Conservation (phyloP, 1,140 invertebrate genomes). For the Bombus turneri region DNA sequence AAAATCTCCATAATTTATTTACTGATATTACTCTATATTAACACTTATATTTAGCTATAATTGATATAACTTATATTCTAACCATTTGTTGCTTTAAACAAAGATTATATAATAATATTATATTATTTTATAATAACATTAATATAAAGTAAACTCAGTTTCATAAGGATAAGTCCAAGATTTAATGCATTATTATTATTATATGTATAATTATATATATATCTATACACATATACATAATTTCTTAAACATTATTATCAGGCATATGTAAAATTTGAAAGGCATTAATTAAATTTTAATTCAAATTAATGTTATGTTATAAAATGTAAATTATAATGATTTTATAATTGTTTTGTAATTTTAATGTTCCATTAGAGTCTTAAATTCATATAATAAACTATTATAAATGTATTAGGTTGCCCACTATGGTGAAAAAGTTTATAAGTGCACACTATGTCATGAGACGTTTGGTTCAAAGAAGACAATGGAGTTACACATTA, state of each 20-base stretch:
- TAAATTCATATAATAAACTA: background rate
- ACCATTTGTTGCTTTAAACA: no score
- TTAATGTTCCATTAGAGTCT: background rate
- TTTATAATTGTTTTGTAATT: background rate
- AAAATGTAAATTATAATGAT: background rate
- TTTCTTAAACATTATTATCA: background rate
- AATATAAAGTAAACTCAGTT: background rate
- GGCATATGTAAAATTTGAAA: background rate
- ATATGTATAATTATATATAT: background rate
- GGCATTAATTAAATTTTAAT: background rate
- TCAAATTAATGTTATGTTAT: background rate
- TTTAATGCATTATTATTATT: no score
- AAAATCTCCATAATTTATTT: background rate
- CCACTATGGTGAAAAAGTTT: constrained; percentile 95
- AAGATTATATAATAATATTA: background rate
- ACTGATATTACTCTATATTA: background rate
- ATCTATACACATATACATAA: background rate
- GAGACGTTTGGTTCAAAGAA: constrained; percentile 95
- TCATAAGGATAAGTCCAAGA: background rate
- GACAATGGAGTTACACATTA: constrained; percentile 94
- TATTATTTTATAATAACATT: background rate
- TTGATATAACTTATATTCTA: no score
- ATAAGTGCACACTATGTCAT: constrained; percentile 95
- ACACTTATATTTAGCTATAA: background rate
- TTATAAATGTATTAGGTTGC: constrained; percentile 83